Base-by-base conservation (phyloP, 92 coral and sea anemone genomes). In the Epizoanthus fatuus region DNA sequence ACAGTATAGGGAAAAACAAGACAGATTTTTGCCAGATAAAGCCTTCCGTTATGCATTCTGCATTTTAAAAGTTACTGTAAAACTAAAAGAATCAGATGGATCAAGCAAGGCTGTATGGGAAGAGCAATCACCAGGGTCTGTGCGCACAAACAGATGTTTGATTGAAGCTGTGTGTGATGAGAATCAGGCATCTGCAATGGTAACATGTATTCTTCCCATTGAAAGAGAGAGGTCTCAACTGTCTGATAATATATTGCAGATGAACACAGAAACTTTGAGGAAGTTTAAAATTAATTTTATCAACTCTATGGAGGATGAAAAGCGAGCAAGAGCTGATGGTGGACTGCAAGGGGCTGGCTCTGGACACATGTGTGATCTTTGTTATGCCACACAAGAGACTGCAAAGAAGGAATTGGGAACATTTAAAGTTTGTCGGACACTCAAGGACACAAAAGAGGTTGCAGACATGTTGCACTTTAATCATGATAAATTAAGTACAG, bases 381-480 rank as follows among this genome's bases (percentile, higher is more conserved):
- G 87, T 69, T 71, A 83, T 71, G 87, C 80, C 71, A 83, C 87
- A 65, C 87, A 83, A 83, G 87, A 83, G 5, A 45, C 87, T 6
- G 80, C 87, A 45, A 83, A 70, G 59, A 67, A 16, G 45, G 78
- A 81, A 7, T 66, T 81, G 49, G 87, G 80, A 13, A 83, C 68
- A 70, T 83, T 83, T 32, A 37, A 69, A 83, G 66, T 51, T 44
- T 59, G 78, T n/a, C 65, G 86, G 11, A 68, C 86, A 7, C 79
- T 81, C 29, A 76, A 81, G 20, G 86, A 81, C 35, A 81, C 86
- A 17, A 81, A 67, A 81, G 63, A 68, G 40, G 69, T 81, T 81
- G 86, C 86, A 13, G 53, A 81, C 45, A 63, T 81, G 25, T 76
- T 67, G 32, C 86, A 81, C 40, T 81, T 81, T 44, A 81, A 81